phyloP scores from a whole-genome alignment of 2,797 vertebrate species.

The Ceryle rudis region DNA sequence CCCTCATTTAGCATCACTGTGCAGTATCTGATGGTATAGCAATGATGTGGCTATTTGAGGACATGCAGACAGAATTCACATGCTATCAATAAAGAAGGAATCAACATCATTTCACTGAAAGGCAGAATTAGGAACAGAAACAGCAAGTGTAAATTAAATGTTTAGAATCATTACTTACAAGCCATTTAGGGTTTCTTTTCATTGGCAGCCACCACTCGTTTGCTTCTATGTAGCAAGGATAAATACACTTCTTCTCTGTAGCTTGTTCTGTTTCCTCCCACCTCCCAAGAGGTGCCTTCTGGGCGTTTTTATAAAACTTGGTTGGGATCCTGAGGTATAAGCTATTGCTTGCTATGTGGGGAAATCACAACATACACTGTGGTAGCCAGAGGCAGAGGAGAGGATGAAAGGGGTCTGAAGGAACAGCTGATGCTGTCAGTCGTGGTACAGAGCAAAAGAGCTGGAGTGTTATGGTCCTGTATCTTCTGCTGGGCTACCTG shows the following conservation, averaged over 20 bases:
- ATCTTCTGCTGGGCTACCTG: neutral
- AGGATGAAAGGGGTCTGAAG: slow-evolving; percentile 18
- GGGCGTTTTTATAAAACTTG: neutral
- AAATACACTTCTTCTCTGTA: neutral
- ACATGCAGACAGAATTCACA: slow-evolving; percentile 19
- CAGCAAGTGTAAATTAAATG: slow-evolving; percentile 47
- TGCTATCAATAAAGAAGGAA: slow-evolving; percentile 39
- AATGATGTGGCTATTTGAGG: neutral
- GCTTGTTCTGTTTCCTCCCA: neutral
- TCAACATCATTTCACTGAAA: slow-evolving; percentile 49
- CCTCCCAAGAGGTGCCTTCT: neutral
- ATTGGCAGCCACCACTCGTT: neutral
- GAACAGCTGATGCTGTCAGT: neutral
- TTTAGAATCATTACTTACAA: slow-evolving; percentile 57
- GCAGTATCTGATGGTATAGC: neutral
- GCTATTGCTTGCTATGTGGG: neutral
- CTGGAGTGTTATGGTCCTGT: fast-evolving
- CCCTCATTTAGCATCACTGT: neutral
- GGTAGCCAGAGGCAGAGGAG: slow-evolving; percentile 18
- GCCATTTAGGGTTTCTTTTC: slow-evolving; percentile 36
- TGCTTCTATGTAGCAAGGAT: neutral
- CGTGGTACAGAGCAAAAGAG: neutral
- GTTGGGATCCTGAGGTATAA: neutral
- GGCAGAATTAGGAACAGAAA: slow-evolving; percentile 34
- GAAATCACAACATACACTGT: neutral